phyloP scores from a whole-genome alignment of 2,888 invertebrate species.

The Lysandra coridon region DNA sequence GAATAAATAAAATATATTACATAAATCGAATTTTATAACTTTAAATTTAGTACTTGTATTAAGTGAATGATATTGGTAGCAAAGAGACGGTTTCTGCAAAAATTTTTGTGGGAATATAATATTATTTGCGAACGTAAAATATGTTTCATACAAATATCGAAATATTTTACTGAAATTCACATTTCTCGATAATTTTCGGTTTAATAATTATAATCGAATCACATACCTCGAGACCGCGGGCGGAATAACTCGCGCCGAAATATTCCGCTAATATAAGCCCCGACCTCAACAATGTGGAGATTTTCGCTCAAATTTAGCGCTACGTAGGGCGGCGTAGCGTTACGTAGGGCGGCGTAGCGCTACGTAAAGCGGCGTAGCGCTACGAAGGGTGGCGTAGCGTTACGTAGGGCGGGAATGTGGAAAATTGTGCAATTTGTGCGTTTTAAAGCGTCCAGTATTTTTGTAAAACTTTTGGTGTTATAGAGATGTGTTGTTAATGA shows the following conservation, averaged over 20 bases:
- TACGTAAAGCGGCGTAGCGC: constrained; percentile 3
- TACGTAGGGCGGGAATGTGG: neutral
- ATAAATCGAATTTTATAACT: no score
- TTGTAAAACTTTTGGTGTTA: no score
- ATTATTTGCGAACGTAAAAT: neutral
- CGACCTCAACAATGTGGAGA: constrained; percentile 7
- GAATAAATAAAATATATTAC: no score
- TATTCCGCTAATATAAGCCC: constrained; percentile 1
- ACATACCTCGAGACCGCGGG: neutral
- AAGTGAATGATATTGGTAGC: no score
- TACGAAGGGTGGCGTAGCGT: neutral
- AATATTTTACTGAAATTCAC: neutral
- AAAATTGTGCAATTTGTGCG: neutral
- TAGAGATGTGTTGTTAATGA: no score
- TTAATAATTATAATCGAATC: constrained; percentile 10
- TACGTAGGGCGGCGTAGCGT: neutral
- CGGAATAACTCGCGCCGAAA: neutral
- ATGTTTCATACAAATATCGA: neutral
- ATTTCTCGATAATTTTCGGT: neutral
- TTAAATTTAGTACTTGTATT: no score
- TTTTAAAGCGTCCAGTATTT: no score
- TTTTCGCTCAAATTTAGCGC: constrained; percentile 3
- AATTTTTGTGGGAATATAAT: neutral
- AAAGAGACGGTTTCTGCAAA: neutral
- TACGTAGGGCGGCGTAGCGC: constrained; percentile 1